Conservation (phyloP, 2,888 invertebrate species). For the Bellardia pandia region DNA sequence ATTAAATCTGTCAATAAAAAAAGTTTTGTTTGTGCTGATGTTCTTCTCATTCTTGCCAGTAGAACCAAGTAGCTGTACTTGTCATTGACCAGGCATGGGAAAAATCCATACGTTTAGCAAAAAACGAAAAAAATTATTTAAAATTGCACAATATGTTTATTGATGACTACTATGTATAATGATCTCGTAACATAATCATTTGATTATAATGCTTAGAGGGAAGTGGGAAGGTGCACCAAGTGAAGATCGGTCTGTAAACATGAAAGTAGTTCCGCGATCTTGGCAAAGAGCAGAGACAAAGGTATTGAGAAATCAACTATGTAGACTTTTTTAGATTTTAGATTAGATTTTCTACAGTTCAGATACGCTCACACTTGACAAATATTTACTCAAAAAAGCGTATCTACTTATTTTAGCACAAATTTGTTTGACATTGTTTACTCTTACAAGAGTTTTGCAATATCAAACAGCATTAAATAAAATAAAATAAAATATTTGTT, state of each 20-base stretch:
- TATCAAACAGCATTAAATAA: too few species aligned
- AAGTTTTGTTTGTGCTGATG: background rate
- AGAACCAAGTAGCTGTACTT: slow-evolving; percentile 74
- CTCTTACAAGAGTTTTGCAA: too few species aligned
- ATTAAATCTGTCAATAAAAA: slow-evolving; percentile 72
- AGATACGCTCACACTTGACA: too few species aligned
- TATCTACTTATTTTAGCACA: too few species aligned
- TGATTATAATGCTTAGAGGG: slow-evolving; percentile 9
- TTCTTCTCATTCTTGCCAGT: slow-evolving; percentile 47
- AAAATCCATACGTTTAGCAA: slow-evolving; percentile 49
- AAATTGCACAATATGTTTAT: slow-evolving; percentile 62
- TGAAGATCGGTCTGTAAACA: background rate
- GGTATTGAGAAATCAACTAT: too few species aligned
- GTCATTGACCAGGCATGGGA: slow-evolving; percentile 73
- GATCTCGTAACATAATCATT: slow-evolving; percentile 48
- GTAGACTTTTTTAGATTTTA: too few species aligned
- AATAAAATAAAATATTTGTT: too few species aligned
- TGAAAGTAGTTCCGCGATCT: too few species aligned
- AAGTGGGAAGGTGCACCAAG: background rate
- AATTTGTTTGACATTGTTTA: too few species aligned
- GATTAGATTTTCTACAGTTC: too few species aligned
- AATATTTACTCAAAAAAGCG: too few species aligned
- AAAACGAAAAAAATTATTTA: slow-evolving; percentile 27
- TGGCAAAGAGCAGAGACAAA: too few species aligned
- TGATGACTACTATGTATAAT: slow-evolving; percentile 54